These are phyloP conservation scores for Plagiodera versicolora DNA, from an alignment of 2,888 invertebrate species.

Conservation along the genomic window DNA sequence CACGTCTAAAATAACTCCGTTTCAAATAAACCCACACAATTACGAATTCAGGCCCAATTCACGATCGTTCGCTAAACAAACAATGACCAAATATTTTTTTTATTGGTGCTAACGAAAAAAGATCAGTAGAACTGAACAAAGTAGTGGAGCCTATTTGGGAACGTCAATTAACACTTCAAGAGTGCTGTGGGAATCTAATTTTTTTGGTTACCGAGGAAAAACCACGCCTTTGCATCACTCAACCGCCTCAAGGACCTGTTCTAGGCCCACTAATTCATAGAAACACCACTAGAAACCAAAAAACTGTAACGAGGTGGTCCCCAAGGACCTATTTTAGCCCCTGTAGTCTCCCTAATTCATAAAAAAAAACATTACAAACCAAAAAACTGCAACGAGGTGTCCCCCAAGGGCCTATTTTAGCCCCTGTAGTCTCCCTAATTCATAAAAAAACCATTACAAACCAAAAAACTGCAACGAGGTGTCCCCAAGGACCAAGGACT, in stretches of 20 bases:
- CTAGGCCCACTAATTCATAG: too few relatives aligned
- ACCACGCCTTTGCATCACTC: too few relatives aligned
- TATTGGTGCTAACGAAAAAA: slow-evolving; percentile 11
- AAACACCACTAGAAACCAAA: too few relatives aligned
- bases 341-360: too few relatives aligned
- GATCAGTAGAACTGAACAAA: slow-evolving; percentile 7
- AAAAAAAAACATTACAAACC: too few relatives aligned
- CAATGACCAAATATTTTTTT: not conserved
- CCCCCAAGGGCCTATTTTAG: not conserved
- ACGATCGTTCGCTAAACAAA: slow-evolving; percentile 10
- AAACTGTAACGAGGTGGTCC: too few relatives aligned
- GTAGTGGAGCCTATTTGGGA: not conserved
- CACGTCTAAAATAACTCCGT: slow-evolving; percentile 10
- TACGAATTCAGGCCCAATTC: slow-evolving; percentile 12
- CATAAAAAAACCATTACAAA: not conserved
- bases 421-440: not conserved
- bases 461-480: too few relatives aligned
- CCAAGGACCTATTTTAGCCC: too few relatives aligned
- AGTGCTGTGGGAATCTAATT: slow-evolving; percentile 7
- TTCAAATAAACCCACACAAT: slow-evolving; percentile 8
- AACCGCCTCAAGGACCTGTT: too few relatives aligned
- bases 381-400: too few relatives aligned
- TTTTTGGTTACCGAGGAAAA: too few relatives aligned
- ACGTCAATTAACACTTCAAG: slow-evolving; percentile 4
- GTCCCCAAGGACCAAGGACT: too few relatives aligned